Conservation (phyloP, 2,797 vertebrate species). For the Artibeus jamaicensis region DNA sequence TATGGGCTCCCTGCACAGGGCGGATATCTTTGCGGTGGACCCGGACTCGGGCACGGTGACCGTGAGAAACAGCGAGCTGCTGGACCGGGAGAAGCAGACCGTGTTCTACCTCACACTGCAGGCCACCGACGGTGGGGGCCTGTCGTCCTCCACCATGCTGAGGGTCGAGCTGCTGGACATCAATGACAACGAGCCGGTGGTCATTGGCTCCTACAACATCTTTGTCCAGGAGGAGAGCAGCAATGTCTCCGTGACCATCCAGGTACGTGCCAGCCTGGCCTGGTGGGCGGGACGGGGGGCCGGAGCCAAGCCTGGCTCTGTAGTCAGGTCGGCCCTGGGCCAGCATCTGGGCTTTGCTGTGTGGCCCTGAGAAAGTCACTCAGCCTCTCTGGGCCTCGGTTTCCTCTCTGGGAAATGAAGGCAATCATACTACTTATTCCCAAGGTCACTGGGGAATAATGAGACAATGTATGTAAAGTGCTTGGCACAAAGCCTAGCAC, state of each 20-base stretch:
- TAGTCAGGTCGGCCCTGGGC: neutral
- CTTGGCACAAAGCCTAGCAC: neutral
- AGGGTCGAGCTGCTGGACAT: slow-evolving; percentile 89
- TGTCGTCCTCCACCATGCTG: slow-evolving; percentile 84
- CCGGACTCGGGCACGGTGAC: slow-evolving; percentile 80
- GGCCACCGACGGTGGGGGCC: slow-evolving; percentile 85
- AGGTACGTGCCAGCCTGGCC: slow-evolving; percentile 66
- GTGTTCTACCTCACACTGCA: slow-evolving; percentile 89
- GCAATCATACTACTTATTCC: neutral
- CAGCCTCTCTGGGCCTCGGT: neutral
- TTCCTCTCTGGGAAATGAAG: neutral
- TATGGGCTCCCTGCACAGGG: slow-evolving; percentile 74
- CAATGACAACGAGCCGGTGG: slow-evolving; percentile 87
- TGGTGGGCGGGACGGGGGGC: neutral
- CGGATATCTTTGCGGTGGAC: slow-evolving; percentile 83
- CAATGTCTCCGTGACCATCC: slow-evolving; percentile 65
- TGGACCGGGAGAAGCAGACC: slow-evolving; percentile 89
- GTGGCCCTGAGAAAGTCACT: neutral
- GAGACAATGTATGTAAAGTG: neutral
- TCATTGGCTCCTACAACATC: slow-evolving; percentile 84
- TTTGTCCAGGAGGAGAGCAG: slow-evolving; percentile 84
- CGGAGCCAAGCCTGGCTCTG: neutral
- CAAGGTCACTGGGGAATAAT: neutral
- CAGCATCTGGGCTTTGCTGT: neutral
- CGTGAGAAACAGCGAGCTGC: slow-evolving; percentile 78